phyloP scores from a whole-genome alignment of 2,797 vertebrate genomes.

The Myotis daubentonii region DNA sequence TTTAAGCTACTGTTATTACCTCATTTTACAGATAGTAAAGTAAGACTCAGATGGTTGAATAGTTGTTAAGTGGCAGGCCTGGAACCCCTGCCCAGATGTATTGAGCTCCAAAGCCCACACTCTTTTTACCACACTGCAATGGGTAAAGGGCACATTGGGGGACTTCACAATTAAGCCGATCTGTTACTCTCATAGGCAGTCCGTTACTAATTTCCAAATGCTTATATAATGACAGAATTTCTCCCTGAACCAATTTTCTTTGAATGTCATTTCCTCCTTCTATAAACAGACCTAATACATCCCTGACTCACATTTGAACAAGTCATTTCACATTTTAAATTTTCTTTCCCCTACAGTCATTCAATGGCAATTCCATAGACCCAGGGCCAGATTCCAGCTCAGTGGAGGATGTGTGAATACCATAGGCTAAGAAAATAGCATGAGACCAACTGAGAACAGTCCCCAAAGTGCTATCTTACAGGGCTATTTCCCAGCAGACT shows the following conservation, averaged over 20 bases:
- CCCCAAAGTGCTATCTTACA: not conserved
- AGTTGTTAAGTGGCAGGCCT: not conserved
- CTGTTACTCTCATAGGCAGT: not conserved
- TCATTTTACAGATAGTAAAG: slow-evolving; percentile 38
- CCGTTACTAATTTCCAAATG: slow-evolving; percentile 43
- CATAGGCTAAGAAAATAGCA: slow-evolving; percentile 61
- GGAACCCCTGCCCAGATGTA: not conserved
- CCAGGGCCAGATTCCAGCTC: slow-evolving; percentile 56
- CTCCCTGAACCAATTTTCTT: slow-evolving; percentile 63
- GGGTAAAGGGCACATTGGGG: not conserved
- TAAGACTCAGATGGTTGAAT: not conserved
- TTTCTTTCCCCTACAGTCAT: slow-evolving; percentile 62
- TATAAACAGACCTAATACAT: slow-evolving; percentile 69
- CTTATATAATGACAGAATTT: slow-evolving; percentile 64
- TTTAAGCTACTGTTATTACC: not conserved
- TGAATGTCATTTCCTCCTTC: slow-evolving; percentile 66
- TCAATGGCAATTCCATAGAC: slow-evolving; percentile 51
- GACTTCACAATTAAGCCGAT: not conserved
- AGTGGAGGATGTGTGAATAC: slow-evolving; percentile 56
- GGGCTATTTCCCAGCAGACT: slow-evolving; percentile 39
- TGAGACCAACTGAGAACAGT: slow-evolving; percentile 31
- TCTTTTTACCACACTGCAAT: not conserved
- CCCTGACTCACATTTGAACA: slow-evolving; percentile 67
- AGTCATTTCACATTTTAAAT: slow-evolving; percentile 69
- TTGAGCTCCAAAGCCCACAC: not conserved